phyloP scores from a whole-genome alignment of 1,140 invertebrate genomes.

The Nilaparvata lugens region DNA sequence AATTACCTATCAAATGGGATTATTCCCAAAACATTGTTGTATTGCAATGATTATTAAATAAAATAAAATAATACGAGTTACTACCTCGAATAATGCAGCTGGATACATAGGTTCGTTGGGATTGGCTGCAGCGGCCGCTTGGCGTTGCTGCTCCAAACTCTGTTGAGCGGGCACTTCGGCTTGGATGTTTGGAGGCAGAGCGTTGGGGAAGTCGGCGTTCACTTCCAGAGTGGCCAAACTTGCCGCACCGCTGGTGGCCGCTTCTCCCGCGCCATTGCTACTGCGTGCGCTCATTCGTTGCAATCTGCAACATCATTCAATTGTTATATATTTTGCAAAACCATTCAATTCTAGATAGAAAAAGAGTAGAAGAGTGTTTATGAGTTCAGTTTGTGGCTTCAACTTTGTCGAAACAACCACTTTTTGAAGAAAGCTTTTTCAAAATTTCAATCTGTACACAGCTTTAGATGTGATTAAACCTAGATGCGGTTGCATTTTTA shows the following conservation, averaged over 20 bases:
- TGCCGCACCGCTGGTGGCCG: constrained; percentile 29
- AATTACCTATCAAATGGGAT: too few species aligned
- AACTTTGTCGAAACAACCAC: too few species aligned
- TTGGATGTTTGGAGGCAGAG: constrained; percentile 80
- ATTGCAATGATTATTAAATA: too few species aligned
- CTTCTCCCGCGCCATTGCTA: constrained; percentile 37
- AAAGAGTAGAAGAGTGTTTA: too few species aligned
- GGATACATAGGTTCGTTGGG: constrained; percentile 80
- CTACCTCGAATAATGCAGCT: constrained; percentile 65
- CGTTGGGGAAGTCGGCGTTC: constrained; percentile 85
- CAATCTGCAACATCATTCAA: constrained; percentile 37
- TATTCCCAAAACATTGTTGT: too few species aligned
- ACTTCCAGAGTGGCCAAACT: constrained; percentile 51
- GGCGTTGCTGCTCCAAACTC: constrained; percentile 70
- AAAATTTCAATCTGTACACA: too few species aligned
- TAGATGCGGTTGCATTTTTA: too few species aligned
- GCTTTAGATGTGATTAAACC: too few species aligned
- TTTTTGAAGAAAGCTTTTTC: too few species aligned
- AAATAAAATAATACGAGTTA: too few species aligned
- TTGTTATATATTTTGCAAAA: constrained; percentile 19
- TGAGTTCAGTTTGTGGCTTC: too few species aligned
- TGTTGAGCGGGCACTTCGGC: constrained; percentile 86
- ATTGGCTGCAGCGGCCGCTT: constrained; percentile 60
- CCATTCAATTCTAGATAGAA: not conserved
- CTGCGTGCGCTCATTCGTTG: constrained; percentile 45